Evolutionary conservation across 1,140 invertebrate genomes (phyloP), one percentile per base, ranked within the genome.

Genomic region (Nomia melanderi): DNA sequence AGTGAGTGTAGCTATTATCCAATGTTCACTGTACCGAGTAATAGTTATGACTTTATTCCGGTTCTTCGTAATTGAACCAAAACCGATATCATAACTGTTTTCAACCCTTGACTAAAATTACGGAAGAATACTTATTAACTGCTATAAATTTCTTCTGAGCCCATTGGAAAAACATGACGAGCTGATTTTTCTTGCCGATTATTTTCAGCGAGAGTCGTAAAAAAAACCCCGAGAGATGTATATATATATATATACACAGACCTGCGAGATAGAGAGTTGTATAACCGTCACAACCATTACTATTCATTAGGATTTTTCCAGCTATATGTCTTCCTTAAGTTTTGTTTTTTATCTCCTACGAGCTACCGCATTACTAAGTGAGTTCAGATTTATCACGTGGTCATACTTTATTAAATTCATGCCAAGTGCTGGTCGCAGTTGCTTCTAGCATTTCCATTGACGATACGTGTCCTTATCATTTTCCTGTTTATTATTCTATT

Each of bases 221-320:
- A 81, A 62, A n/a, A 63, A 54, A 31, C 56, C 53, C 23, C 29
- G 60, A 36, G 70, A 56, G 77, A 72, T 82, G n/a, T n/a, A n/a
- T n/a, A n/a, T n/a, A n/a, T n/a, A n/a, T n/a, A n/a, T n/a, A n/a
- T n/a, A n/a, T n/a, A n/a, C n/a, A 83, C 81, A 57, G 57, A 39
- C 23, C 71, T 67, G 62, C 71, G 31, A 27, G 20, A 17, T 56
- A 20, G 77, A 23, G 57, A 39, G 59, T 27, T 36, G 59, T 76
- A 53, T 76, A 81, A 79, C 69, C 77, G 70, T 67, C 74, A 74
- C 12, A 36, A 75, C 84, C 86, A 88, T 88, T 88, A 88, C 80
- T 88, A 87, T 88, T 88, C 87, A 88, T 88, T 88, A 87, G 86
- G 84, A 87, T 86, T 87, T 88, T 88, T 87, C 84, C 84, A 87